Base-by-base conservation (phyloP, 2,888 invertebrate species). In the Candidula unifasciata region DNA sequence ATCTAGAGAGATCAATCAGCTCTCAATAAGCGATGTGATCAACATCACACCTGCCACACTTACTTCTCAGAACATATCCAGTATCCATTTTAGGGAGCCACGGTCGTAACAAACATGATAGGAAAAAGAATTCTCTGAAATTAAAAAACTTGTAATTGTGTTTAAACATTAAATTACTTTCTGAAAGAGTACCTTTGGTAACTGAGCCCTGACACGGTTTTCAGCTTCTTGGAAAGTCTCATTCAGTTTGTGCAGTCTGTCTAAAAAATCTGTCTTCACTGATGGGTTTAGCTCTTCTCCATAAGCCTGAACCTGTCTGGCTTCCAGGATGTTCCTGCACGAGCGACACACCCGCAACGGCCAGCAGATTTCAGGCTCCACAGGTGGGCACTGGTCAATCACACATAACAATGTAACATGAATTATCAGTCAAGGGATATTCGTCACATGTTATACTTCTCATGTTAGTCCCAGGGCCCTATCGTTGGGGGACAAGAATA, bases 301-400 rank as follows among this genome's bases (percentile, higher is more conserved):
- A 37, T 71, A 74, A 35, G 68, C 77, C 80, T 88, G 86, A 6
- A 87, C 86, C 84, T 91, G 91, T 18, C 69, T 85, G 10, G 87
- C 79, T 8, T 87, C 87, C 76, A 91, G 60, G 64, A 86, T 87
- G 44, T 87, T 88, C 33, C 87, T 86, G 78, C 92, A 92, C 0
- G n/a, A 24, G 0, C 77, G 64, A 87, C 92, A 92, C 10, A 90
- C 89, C 73, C 90, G 88, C 24, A 92, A 85, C 80, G 89, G 87
- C 66, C 90, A 60, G 68, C 91, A 89, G n/a, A 91, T 85, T 77
- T 91, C 90, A n/a, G 92, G 92, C 57, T 92, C 91, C n/a, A 88
- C 89, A 16, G 89, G 89, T 10, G 91, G 92, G 86, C 91, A 89
- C 92, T 92, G 83, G 30, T 64, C n/a, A 68, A 52, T 24, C 8